Evolutionary conservation across 1,140 invertebrate species (phyloP), one percentile per base, ranked within the genome.

Genomic region (Ceratosolen fusciceps): DNA sequence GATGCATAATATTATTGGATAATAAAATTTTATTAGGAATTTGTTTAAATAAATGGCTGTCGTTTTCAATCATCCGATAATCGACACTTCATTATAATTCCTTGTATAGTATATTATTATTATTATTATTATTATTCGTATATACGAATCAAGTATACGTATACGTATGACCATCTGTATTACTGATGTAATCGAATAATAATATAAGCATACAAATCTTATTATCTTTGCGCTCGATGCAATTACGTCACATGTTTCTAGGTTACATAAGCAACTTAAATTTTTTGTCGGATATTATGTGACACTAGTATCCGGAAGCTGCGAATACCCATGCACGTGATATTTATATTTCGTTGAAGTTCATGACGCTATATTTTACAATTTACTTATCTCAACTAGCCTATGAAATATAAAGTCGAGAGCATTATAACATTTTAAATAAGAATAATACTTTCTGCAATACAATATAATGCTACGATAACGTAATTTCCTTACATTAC

Each of bases 181-280:
- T 31, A 62, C 10, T 34, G 2, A 65, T 65, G 16, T 37, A 65
- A 65, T 12, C 31, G 19, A 16, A 65, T 10, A 62, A 62, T 62
- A 62, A 34, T 34, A 62, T 34, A 62, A 52, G 16, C 10, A 12
- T 58, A 62, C 58, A 62, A 62, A 62, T 65, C 34, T n/a, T 65
- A 37, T 65, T 34, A 65, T 37, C 14, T 65, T 60, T 60, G 34
- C n/a, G 2, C 31, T 37, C 21, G 4, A 7, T 37, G 0, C 21
- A 37, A 24, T 21, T 4, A 4, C 34, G 60, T n/a, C 29, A 65
- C 2, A 37, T 65, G 19, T 65, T n/a, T 37, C 58, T 62, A 19
- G 29, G 1, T 34, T 34, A 62, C 10, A 34, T 10, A 19, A 65
- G 19, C 60, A 65, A 65, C 19, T 65, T 65, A 21, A 37, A 65